These are phyloP conservation scores for Aphis craccivora DNA, from an alignment of 1,140 invertebrate genomes.

Conservation along the genomic window DNA sequence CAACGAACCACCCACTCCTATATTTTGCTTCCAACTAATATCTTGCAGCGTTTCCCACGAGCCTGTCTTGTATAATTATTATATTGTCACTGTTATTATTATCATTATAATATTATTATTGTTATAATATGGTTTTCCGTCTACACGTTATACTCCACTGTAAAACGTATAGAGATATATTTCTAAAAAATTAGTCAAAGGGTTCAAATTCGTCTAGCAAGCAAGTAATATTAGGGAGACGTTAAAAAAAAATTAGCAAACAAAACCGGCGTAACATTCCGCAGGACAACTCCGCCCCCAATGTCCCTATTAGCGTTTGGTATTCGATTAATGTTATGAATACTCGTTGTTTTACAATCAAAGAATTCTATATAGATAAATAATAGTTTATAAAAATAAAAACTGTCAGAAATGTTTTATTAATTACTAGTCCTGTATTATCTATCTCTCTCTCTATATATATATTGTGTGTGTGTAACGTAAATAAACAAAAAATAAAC, in stretches of 20 bases:
- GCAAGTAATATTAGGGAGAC: background rate
- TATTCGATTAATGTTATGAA: background rate
- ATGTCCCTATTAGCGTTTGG: background rate
- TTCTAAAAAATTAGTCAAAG: background rate
- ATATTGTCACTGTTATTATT: slow-evolving; percentile 32
- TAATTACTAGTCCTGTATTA: background rate
- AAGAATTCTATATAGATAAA: background rate
- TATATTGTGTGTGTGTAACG: background rate
- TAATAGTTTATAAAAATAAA: background rate
- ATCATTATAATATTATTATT: background rate
- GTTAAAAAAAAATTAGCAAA: background rate
- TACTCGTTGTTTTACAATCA: background rate
- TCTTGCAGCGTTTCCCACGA: slow-evolving; percentile 47
- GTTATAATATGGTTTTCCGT: background rate
- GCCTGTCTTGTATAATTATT: slow-evolving; percentile 26
- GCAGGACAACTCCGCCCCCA: background rate
- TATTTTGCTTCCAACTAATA: background rate
- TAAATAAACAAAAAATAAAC: background rate
- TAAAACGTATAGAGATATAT: background rate
- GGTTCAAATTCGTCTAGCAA: background rate
- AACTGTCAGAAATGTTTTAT: background rate
- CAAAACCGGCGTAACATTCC: background rate
- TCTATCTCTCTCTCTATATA: no score
- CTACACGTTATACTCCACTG: no score
- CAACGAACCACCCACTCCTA: background rate